A percentile compares a stretch with the other conserved stretches of the same genome.
Evolutionary conservation across 2,797 vertebrate species (phyloP).

Genomic region (Morus bassanus): DNA sequence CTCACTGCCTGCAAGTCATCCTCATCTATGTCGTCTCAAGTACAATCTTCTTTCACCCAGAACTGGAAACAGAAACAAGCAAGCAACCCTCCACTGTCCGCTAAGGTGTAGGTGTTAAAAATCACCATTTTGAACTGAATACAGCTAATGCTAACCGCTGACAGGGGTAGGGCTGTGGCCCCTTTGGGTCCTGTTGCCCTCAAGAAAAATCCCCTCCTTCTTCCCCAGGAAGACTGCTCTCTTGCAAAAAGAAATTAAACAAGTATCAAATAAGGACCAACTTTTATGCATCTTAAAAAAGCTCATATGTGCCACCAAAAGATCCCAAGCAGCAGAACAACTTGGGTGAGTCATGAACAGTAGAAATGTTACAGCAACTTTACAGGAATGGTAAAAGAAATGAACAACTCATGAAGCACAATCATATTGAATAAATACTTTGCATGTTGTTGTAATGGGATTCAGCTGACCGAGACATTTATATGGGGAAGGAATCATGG

Average conservation of each 20-base stretch:
- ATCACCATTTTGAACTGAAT: background rate
- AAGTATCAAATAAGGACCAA: background rate
- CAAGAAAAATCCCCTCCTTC: background rate
- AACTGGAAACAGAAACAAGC: background rate
- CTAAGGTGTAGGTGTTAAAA: background rate
- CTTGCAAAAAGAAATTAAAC: background rate
- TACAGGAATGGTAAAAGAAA: background rate
- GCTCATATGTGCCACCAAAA: background rate
- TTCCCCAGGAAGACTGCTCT: background rate
- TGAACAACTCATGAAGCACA: background rate
- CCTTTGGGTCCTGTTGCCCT: background rate
- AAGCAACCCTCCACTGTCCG: background rate
- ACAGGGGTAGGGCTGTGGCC: background rate
- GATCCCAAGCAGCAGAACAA: background rate
- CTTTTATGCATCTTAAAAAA: background rate
- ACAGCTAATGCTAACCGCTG: background rate
- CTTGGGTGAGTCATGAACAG: background rate
- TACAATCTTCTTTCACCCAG: background rate
- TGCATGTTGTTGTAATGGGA: background rate
- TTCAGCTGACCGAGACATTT: constrained; percentile 34
- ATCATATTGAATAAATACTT: constrained; percentile 8
- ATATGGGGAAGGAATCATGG: background rate
- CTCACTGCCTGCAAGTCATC: background rate
- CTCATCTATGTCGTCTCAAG: background rate
- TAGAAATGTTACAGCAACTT: background rate